Evolutionary conservation across 2,797 vertebrate genomes (phyloP), one percentile per base, ranked within the genome.

Genomic region (Muraenolepis orangiensis): DNA sequence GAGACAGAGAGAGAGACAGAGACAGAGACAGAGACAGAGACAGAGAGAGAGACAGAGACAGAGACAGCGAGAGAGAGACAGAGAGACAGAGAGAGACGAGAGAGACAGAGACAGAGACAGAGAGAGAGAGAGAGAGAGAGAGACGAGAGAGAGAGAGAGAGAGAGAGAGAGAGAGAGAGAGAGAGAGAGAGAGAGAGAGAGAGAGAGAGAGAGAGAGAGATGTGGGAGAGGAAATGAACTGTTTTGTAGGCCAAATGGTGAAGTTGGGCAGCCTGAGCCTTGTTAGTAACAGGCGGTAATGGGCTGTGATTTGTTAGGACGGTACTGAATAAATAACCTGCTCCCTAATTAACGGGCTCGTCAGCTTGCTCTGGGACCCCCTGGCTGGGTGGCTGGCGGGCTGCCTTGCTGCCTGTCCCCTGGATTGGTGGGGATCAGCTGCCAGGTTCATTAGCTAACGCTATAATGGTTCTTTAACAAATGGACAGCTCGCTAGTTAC

Each of bases 381-480:
- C 34, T 70, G 36, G 23, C 69, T 69, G 46, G 46, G 46, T 51
- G 46, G 46, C 46, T 51, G 46, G 46, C 46, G 18, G 18, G 18
- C 42, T 7, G 46, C 46, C 46, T 51, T 29, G 30, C 66, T 36
- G 68, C 31, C 18, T 36, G 68, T n/a, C 10, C 32, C 30, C 31
- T 23, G 20, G 68, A 34, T 31, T 69, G 67, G 16, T 34, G 46
- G 46, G 46, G 64, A 66, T 66, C 64, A 29, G 64, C 23, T 66
- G 64, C 64, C 64, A 66, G 64, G 64, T 66, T 66, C 64, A 66
- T 66, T 66, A 66, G 64, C 64, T 29, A 29, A 66, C 12, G 46
- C 46, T 51, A 14, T 32, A 69, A n/a, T 71, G 70, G 13, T 13
- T 4, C 3, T 31, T 23, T 72, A 28, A 13, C 51, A 13, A 28